Evolutionary conservation across 2,797 vertebrate species (phyloP), one percentile per base, ranked within the genome.

Genomic region (Chrysolophus pictus): DNA sequence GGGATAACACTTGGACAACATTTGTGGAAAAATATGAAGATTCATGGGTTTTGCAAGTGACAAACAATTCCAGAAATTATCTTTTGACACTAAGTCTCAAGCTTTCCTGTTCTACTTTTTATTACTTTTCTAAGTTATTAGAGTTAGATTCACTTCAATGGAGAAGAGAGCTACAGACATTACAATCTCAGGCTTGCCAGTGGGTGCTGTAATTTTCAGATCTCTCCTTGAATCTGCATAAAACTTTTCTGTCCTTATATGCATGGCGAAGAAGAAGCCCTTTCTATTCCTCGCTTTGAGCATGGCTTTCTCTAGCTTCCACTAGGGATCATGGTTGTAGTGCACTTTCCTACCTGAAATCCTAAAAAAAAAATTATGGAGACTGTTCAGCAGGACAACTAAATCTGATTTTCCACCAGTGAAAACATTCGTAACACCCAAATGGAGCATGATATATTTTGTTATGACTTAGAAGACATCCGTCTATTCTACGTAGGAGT

Each of bases 1-100:
- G 3, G 9, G 23, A 10, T 5, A 62, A 47, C 0, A 0, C 60
- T 74, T 49, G 17, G 19, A 41, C 62, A 78, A 56, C 15, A 49
- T 28, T 2, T 18, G 39, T 39, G 39, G 39, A 39, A 39, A 39
- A 13, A 39, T 39, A 39, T 39, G 74, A 71, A 41, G 74, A 58
- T 70, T 63, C 44, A 15, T 41, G 3, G 22, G 10, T 9, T 71
- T 70, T 22, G 31, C 14, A 35, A 58, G 21, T 33, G 59, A 78
- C 46, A 86, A 26, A 4, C 11, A 28, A 74, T 79, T 42, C 11
- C 26, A 44, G 28, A 75, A n/a, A 26, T 79, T 35, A 71, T 77
- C 12, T 51, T 62, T 51, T 69, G 6, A 26, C 47, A 19, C 10
- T 9, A 39, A 17, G 69, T 81, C 29, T 69, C 23, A 55, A 59